Base-by-base conservation (phyloP, 2,888 invertebrate species). In the Cryptops parisi region DNA sequence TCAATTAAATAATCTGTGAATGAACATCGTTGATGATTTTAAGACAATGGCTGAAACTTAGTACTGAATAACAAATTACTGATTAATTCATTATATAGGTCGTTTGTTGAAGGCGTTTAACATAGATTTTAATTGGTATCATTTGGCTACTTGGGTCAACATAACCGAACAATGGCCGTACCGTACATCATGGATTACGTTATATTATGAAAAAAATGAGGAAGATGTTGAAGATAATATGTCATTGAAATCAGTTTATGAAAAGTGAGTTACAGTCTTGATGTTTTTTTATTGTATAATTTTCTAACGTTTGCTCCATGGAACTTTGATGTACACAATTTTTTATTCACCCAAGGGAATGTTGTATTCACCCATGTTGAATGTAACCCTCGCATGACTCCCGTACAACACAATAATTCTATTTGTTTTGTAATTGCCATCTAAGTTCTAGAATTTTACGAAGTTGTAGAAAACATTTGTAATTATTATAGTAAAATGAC, bases 111-210 rank as follows among this genome's bases (percentile, higher is more conserved):
- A 97, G 76, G 91, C 97, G 65, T 96, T 97, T 77, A 91, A 94
- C 74, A 88, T 98, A 62, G 97, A 98, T 68, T 98, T 98, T 74
- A 93, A 90, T 72, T 98, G 97, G 97, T 90, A 94, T 72, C 85
- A 91, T 62, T 76, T 98, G 62, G 94, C 94, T 57, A 88, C 90
- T 55, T 97, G 97, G 97, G 87, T 97, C 60, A 96, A 97, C 71
- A 80, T 98, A 54, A 93, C 96, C 0, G 98, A 98, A 67, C 97
- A 97, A 68, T 98, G 97, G 97, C 97, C 97, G 0, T 87, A 93
- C 71, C 77, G 96, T 53, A 88, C 94, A 24, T 94, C 96, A 15
- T 96, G 96, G 94, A 84, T 98, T 64, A 91, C 97, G 58, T 80
- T 93, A 63, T 85, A 90, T 68, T 90, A 86, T 67, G 94, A 96